Evolutionary conservation across 2,888 invertebrate genomes (phyloP).

Genomic region (Heliconius charithonia): DNA sequence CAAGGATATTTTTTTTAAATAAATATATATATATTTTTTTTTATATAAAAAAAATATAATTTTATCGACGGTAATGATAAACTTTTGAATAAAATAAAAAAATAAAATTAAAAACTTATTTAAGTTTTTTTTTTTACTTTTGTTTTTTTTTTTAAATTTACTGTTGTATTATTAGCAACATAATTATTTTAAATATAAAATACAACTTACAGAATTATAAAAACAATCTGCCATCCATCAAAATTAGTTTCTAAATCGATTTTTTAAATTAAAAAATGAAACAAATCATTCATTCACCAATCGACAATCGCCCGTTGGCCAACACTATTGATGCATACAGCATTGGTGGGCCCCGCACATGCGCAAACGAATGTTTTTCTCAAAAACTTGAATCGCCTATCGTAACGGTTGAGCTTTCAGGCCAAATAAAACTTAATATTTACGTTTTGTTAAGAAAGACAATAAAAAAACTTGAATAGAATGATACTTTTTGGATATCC

Average conservation of each 20-base stretch:
- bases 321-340: constrained; percentile 54
- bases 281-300: not conserved
- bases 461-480: constrained; percentile 48
- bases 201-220: not conserved
- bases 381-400: constrained; percentile 65
- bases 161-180: not conserved
- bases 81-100: too few species aligned
- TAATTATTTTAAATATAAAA: not conserved
- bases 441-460: constrained; percentile 61
- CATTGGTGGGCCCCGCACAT: constrained; percentile 70
- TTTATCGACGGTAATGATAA: too few species aligned
- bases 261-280: not conserved
- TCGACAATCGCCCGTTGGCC: constrained; percentile 53
- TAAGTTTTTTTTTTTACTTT: too few species aligned
- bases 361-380: constrained; percentile 70
- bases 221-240: not conserved
- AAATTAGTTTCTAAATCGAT: constrained; percentile 15
- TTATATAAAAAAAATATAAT: too few species aligned
- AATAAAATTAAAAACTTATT: too few species aligned
- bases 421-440: constrained; percentile 67
- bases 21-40: not conserved
- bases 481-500: too few species aligned
- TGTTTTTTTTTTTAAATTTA: not conserved
- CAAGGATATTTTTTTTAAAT: not conserved
- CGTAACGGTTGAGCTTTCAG: constrained; percentile 52